phyloP scores from a whole-genome alignment of 1,140 invertebrate genomes.

The Lasioglossum baleicum region DNA sequence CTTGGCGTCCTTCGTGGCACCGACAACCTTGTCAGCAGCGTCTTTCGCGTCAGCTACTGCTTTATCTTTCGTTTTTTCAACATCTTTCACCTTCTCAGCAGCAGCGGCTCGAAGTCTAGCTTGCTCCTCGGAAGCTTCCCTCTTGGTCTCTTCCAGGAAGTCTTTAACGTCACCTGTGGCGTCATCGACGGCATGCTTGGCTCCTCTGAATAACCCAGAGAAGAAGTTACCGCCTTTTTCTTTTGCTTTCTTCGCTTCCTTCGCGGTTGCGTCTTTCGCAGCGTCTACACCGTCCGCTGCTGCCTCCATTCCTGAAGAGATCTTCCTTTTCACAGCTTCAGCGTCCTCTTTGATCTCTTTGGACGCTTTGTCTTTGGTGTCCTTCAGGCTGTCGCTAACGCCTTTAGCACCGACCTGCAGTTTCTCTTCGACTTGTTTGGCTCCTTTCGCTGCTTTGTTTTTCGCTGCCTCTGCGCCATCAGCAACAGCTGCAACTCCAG shows the following conservation, averaged over 20 bases:
- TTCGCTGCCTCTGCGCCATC: slow-evolving; percentile 13
- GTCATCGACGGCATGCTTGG: slow-evolving; percentile 58
- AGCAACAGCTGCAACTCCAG: not conserved
- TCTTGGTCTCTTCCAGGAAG: slow-evolving; percentile 53
- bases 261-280: slow-evolving; percentile 18
- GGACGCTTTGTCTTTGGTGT: slow-evolving; percentile 37
- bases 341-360: slow-evolving; percentile 50
- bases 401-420: slow-evolving; percentile 38
- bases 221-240: slow-evolving; percentile 57
- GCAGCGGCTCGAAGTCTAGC: slow-evolving; percentile 25
- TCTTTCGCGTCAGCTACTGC: slow-evolving; percentile 10
- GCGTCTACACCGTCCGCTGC: slow-evolving; percentile 8
- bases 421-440: slow-evolving; percentile 14
- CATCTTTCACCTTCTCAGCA: not conserved
- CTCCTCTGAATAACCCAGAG: slow-evolving; percentile 61
- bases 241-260: slow-evolving; percentile 56
- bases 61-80: slow-evolving; percentile 33
- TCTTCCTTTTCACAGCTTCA: slow-evolving; percentile 30
- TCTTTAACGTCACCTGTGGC: slow-evolving; percentile 50
- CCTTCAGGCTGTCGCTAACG: slow-evolving; percentile 23
- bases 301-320: slow-evolving; percentile 2
- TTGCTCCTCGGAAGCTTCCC: slow-evolving; percentile 61
- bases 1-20: slow-evolving; percentile 22
- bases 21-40: slow-evolving; percentile 1
- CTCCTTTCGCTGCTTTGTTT: slow-evolving; percentile 32